Base-by-base conservation (phyloP, 2,797 vertebrate species). In the Cossypha heuglini region DNA sequence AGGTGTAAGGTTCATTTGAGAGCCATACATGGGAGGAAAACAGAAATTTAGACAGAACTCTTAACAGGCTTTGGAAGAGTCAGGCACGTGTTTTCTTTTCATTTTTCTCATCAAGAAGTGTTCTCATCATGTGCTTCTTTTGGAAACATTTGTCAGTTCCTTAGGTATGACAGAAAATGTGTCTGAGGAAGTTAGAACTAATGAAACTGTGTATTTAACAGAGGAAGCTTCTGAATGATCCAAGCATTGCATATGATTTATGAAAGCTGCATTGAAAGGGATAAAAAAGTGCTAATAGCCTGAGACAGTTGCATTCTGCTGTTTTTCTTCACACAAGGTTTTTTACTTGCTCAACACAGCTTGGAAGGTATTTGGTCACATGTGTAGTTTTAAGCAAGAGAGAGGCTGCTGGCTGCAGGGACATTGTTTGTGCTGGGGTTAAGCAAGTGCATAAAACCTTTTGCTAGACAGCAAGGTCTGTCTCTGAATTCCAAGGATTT, bases 401-500 rank as follows among this genome's bases (percentile, higher is more conserved):
- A 64, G 42, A 33, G 28, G 33, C 22, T 8, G 3, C 69, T 88
- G 62, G 54, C 72, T 61, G 68, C 64, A 54, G 49, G 13, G 66
- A 76, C 54, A 13, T 26, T 67, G 25, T 33, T 59, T 35, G 61
- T 42, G 29, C 66, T 76, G 4, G 37, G 11, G 35, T 62, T 92
- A 73, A 76, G 85, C 79, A 78, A 96, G 75, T 73, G 49, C 75
- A 59, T 46, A 61, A 89, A 90, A 55, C 48, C 71, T 59, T 76
- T 61, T 72, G n/a, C 86, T 92, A 91, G 79, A 78, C 64, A 68
- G 83, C 7, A 3, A 49, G 78, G 54, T 76, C 86, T 90, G 88
- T 43, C 69, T 86, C 88, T 75, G 78, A 93, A 96, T 96, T 95
- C 95, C 88, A 85, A 85, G 73, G 93, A 88, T 95, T 85, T 90